Conservation (phyloP, 1,140 invertebrate species). For the Limonius californicus region DNA sequence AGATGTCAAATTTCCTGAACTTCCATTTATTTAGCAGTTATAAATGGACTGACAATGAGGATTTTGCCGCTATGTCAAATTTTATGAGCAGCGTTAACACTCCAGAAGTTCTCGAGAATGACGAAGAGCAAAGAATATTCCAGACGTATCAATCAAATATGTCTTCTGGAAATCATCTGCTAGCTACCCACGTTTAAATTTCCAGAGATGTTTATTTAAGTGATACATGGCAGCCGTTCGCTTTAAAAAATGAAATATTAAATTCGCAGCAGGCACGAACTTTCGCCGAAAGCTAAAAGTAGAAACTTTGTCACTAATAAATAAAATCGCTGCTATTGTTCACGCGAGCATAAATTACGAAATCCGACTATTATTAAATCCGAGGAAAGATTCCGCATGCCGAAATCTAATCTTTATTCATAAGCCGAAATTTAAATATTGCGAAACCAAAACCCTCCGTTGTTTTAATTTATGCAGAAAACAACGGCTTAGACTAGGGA, state of each 20-base stretch:
- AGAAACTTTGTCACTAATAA: background rate
- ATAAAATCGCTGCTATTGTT: background rate
- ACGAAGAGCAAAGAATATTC: background rate
- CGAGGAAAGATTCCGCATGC: too few relatives aligned
- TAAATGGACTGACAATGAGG: constrained; percentile 24
- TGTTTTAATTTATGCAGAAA: too few relatives aligned
- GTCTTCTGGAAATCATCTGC: too few relatives aligned
- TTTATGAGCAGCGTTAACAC: constrained; percentile 18
- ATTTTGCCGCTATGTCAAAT: constrained; percentile 23
- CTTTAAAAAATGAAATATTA: background rate
- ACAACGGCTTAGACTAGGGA: too few relatives aligned
- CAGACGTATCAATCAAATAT: background rate
- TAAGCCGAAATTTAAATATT: too few relatives aligned
- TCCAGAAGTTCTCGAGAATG: constrained; percentile 13
- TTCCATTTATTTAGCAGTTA: constrained; percentile 23
- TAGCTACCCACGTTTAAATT: too few relatives aligned
- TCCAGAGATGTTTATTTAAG: too few relatives aligned
- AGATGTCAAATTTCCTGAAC: constrained; percentile 20
- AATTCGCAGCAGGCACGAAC: background rate
- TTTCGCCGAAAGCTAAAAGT: background rate
- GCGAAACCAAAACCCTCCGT: too few relatives aligned
- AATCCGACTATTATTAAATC: too few relatives aligned
- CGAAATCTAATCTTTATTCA: too few relatives aligned
- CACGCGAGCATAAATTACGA: background rate
- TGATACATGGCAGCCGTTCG: background rate